phyloP scores from a whole-genome alignment of 2,797 vertebrate genomes.

The Notolepis coatsorum region DNA sequence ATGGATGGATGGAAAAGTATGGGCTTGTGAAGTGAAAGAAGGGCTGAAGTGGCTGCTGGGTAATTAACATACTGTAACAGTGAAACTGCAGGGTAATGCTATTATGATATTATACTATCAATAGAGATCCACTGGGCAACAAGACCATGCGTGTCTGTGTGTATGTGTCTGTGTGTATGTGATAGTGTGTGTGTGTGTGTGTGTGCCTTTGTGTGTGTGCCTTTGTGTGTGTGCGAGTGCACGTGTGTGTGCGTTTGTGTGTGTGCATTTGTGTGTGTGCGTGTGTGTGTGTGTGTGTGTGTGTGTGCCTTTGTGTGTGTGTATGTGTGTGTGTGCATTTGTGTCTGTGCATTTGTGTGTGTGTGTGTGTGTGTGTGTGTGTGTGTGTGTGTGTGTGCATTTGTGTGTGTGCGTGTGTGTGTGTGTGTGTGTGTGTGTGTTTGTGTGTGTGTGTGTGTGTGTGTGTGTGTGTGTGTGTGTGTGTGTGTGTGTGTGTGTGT shows the following conservation, averaged over 20 bases:
- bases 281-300: not conserved
- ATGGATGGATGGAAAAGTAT: conserved; percentile 60
- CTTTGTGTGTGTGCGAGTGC: not conserved
- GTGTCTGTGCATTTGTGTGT: conserved; percentile 19
- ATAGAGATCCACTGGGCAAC: conserved; percentile 85
- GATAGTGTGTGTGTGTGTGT: conserved; percentile 7
- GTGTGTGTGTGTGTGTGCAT: not conserved
- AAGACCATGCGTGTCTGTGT: conserved; percentile 25
- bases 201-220: not conserved
- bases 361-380: conserved; percentile 18
- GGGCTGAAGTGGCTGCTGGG: conserved; percentile 87
- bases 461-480: not conserved
- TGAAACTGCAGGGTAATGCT: conserved; percentile 89
- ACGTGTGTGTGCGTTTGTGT: not conserved
- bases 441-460: conserved; percentile 8
- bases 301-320: not conserved
- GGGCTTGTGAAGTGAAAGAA: conserved; percentile 91
- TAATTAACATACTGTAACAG: conserved; percentile 56
- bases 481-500: not conserved
- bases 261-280: not conserved
- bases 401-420: conserved; percentile 1
- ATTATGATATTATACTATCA: conserved; percentile 86
- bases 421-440: conserved; percentile 5
- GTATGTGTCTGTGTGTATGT: not conserved
- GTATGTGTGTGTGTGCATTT: not conserved